A percentile compares a stretch with the other conserved stretches of the same genome.
Conservation (phyloP, 2,113 vertebrate genomes). For the Siphamia tubifer region DNA sequence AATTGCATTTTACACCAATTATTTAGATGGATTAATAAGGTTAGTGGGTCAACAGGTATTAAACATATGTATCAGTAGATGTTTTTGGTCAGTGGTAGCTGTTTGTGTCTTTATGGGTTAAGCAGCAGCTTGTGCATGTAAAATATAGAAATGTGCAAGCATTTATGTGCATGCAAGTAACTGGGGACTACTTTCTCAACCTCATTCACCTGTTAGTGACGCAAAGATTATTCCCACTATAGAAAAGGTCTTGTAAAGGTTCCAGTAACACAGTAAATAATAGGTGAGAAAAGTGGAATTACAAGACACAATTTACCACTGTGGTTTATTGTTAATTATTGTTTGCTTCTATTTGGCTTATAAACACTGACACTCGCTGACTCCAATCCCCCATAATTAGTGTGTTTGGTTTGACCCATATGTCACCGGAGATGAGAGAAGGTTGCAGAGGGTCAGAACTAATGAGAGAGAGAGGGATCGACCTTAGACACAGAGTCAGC, state of each 20-base stretch:
- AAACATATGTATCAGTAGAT: no score
- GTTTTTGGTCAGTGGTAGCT: no score
- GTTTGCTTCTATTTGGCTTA: constrained; percentile 50
- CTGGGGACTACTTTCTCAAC: background rate
- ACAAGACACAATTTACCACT: constrained; percentile 47
- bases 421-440: constrained; percentile 68
- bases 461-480: constrained; percentile 74
- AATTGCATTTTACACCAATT: no score
- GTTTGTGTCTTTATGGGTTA: no score
- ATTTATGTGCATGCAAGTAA: background rate
- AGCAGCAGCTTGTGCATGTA: no score
- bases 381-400: constrained; percentile 60
- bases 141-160: background rate
- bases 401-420: constrained; percentile 61
- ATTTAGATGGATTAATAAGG: no score
- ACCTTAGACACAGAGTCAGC: constrained; percentile 64
- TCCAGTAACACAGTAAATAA: background rate
- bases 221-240: background rate
- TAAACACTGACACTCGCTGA: constrained; percentile 51
- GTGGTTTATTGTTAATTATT: constrained; percentile 58
- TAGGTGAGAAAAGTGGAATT: constrained; percentile 15
- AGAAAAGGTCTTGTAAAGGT: background rate
- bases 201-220: constrained; percentile 7
- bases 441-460: constrained; percentile 68
- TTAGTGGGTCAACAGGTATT: no score